Evolutionary conservation across 2,113 vertebrate genomes (phyloP).

Genomic region (Lota lota): DNA sequence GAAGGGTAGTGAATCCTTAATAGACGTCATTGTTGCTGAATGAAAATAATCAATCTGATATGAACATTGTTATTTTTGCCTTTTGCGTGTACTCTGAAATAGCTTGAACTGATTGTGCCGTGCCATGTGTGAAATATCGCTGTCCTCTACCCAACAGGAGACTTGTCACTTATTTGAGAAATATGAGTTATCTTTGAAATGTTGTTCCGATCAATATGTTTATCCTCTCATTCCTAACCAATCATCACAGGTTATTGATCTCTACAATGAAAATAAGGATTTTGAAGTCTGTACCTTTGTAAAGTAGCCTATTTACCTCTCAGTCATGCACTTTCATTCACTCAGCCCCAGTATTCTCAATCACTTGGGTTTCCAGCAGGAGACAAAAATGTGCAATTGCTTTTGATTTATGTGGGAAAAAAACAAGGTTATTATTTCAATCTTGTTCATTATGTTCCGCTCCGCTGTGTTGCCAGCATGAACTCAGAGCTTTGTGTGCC

Average conservation of each 20-base stretch:
- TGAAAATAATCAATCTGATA: constrained; percentile 24
- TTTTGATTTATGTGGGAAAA: not conserved
- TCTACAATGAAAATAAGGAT: not conserved
- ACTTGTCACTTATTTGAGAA: constrained; percentile 8
- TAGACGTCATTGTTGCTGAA: constrained; percentile 5
- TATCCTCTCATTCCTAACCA: constrained; percentile 29
- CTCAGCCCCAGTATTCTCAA: not conserved
- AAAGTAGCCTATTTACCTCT: constrained; percentile 10
- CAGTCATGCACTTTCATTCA: constrained; percentile 25
- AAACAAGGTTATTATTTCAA: no score
- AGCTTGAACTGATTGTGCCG: constrained; percentile 46
- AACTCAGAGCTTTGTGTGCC: no score
- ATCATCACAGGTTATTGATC: constrained; percentile 19
- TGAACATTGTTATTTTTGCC: not conserved
- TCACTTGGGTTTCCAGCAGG: no score
- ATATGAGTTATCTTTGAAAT: constrained; percentile 28
- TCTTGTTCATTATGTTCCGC: no score
- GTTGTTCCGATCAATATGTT: constrained; percentile 21
- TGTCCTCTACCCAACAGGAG: not conserved
- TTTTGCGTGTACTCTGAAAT: constrained; percentile 42
- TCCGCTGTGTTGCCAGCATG: no score
- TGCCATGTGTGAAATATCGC: constrained; percentile 29
- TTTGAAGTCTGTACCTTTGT: constrained; percentile 15
- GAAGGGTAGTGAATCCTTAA: constrained; percentile 15
- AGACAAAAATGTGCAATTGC: no score